Evolutionary conservation across 1,140 invertebrate species (phyloP).

Genomic region (Scaptomyza montana): DNA sequence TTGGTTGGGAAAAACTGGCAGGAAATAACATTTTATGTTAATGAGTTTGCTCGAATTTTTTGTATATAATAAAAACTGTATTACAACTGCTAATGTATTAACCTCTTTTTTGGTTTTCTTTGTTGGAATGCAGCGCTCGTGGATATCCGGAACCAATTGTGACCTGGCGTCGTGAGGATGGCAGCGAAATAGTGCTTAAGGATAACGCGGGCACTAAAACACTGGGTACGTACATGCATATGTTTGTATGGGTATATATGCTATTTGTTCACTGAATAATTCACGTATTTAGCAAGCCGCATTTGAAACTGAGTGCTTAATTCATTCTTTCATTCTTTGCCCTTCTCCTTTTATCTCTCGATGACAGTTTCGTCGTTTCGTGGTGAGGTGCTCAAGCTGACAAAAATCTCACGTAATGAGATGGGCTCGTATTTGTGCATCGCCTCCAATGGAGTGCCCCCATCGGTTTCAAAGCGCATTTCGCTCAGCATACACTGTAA

Average conservation of each 20-base stretch:
- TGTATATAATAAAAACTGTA: too few species aligned
- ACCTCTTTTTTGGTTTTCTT: not conserved
- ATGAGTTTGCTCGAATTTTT: too few species aligned
- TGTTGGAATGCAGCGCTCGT: slow-evolving; percentile 85
- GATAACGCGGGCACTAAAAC: slow-evolving; percentile 86
- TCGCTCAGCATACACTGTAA: slow-evolving; percentile 93
- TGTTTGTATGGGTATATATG: too few species aligned
- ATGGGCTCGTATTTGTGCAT: slow-evolving; percentile 96
- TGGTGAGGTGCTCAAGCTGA: slow-evolving; percentile 90
- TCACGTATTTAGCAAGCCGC: not conserved
- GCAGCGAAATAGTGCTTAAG: slow-evolving; percentile 90
- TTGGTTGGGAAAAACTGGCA: too few species aligned
- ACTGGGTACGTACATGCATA: slow-evolving; percentile 85
- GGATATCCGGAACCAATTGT: slow-evolving; percentile 93
- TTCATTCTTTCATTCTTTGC: slow-evolving; percentile 1
- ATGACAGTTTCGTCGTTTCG: slow-evolving; percentile 86
- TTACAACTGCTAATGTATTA: not conserved
- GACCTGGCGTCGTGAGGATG: slow-evolving; percentile 94
- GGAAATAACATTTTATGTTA: too few species aligned
- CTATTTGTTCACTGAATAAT: slow-evolving; percentile 2
- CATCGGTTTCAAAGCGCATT: slow-evolving; percentile 92
- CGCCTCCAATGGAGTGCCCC: slow-evolving; percentile 91
- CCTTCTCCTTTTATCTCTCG: slow-evolving; percentile 46
- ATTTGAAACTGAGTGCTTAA: not conserved
- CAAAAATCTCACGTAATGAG: slow-evolving; percentile 92